These are phyloP conservation scores for Caloenas nicobarica DNA, from an alignment of 2,113 vertebrate species.

Conservation along the genomic window DNA sequence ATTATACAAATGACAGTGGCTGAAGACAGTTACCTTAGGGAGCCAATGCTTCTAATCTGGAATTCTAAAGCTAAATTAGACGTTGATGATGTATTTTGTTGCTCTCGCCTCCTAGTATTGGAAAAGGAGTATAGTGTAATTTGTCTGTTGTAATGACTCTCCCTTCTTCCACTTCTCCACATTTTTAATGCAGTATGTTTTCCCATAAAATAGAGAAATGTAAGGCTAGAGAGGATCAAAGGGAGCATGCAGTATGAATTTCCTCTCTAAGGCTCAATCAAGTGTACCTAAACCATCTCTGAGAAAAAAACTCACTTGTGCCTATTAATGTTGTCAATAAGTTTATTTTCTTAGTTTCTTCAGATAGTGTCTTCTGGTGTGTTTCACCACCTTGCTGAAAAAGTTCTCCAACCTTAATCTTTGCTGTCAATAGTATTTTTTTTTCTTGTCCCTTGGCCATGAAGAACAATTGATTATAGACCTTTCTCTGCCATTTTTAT, in stretches of 20 bases:
- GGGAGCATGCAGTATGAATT: not conserved
- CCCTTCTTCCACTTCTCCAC: not conserved
- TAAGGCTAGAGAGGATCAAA: not conserved
- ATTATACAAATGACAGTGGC: not conserved
- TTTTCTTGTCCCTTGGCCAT: not conserved
- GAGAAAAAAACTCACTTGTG: not conserved
- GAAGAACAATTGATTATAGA: not conserved
- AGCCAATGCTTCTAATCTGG: not conserved
- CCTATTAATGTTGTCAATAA: not conserved
- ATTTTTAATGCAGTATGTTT: not conserved
- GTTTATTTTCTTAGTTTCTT: not conserved
- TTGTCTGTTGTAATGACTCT: not conserved
- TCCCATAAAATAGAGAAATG: not conserved
- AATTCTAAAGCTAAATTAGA: not conserved
- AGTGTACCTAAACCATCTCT: not conserved
- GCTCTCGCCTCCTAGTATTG: not conserved
- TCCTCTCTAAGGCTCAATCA: not conserved
- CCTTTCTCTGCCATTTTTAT: not conserved
- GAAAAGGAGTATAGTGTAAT: not conserved
- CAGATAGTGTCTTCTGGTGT: not conserved
- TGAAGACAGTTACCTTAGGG: not conserved
- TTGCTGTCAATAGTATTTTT: not conserved
- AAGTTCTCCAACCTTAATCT: not conserved
- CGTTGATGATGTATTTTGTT: not conserved
- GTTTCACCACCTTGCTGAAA: not conserved